Evolutionary conservation across 1,140 invertebrate genomes (phyloP), one percentile per base, ranked within the genome.

Genomic region (Drosophila malerkotliana): DNA sequence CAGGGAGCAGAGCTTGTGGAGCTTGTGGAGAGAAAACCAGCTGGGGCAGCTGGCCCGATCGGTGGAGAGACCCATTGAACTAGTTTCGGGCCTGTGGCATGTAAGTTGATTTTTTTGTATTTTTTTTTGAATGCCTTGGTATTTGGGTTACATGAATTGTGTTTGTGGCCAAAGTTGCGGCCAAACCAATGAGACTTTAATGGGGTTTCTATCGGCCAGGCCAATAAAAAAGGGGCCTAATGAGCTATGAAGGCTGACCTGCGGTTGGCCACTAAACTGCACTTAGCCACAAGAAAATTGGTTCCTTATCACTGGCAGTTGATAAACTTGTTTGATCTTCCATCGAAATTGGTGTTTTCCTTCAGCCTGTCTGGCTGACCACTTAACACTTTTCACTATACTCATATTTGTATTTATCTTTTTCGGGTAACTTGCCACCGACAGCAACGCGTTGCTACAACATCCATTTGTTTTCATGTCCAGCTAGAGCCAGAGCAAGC

Each of bases 81-180:
- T 85, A 85, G 81, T 85, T 87, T 82, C 69, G 49, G 51, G 24
- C 45, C 62, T 85, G 81, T 85, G 82, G 82, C 82, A 85, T 87
- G 82, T 77, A 81, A 72, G 68, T 51, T 45, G 24, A n/a, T 71
- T 34, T 18, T 49, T 51, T 47, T 48, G n/a, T 66, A 21, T 10
- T 84, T 62, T 61, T 21, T 21, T 21, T 21, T 21, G 55, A 80
- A 57, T 76, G 77, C 52, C 68, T 74, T 55, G 81, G 81, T 81
- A 85, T 85, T 85, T 85, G 73, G 81, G 81, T 85, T 87, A 69
- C 63, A 69, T 48, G 66, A 69, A 69, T 49, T 48, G 30, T 68
- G 26, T 28, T 68, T 68, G 66, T 69, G 62, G 82, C 67, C 73
- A 77, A 61, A 80, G 57, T 62, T 68, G 77, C 14, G 58, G 77